Base-by-base conservation (phyloP, 2,797 vertebrate genomes). In the Cossypha polioptera region DNA sequence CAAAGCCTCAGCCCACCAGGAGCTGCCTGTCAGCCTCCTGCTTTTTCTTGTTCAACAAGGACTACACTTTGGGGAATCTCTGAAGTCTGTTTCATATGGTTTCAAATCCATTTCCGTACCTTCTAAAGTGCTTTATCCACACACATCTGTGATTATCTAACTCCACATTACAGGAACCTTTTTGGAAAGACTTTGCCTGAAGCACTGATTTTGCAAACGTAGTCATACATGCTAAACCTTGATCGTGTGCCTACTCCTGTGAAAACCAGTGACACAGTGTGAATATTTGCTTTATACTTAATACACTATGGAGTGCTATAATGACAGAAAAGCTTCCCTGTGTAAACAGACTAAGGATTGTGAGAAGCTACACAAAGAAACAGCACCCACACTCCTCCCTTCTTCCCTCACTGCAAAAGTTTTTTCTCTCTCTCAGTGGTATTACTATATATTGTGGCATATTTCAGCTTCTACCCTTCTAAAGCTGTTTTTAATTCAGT, bases 401-500 rank as follows among this genome's bases (percentile, higher is more conserved):
- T 67, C 40, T 62, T 74, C 31, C 35, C 36, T 69, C 45, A 13
- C 7, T 42, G 38, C 43, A 81, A 25, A 77, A 57, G 11, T 11
- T 62, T 55, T 65, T 62, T 28, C 7, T 43, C 11, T 65, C 36
- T 86, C 20, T 43, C 31, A 24, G 16, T 55, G 40, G 6, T 61
- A 71, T 24, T 90, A 45, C 10, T 29, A 26, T 48, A 48, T 26
- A 48, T 26, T 48, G 24, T 48, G 47, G 7, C 18, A 11, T 76
- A 82, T 73, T 95, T 78, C 83, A 63, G 48, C 57, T 76, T 63
- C 47, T 68, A 16, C 20, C 25, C 28, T 69, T 81, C 53, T 47
- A 66, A 73, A 69, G 33, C 45, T 87, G 35, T 65, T 91, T 93
- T 89, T 59, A 92, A 92, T 91, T 91, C 81, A 76, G 48, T 68